A percentile compares a stretch with the other conserved stretches of the same genome.
These are phyloP conservation scores for Muscidifurax raptorellus DNA, from an alignment of 1,140 invertebrate genomes.

Conservation along the genomic window DNA sequence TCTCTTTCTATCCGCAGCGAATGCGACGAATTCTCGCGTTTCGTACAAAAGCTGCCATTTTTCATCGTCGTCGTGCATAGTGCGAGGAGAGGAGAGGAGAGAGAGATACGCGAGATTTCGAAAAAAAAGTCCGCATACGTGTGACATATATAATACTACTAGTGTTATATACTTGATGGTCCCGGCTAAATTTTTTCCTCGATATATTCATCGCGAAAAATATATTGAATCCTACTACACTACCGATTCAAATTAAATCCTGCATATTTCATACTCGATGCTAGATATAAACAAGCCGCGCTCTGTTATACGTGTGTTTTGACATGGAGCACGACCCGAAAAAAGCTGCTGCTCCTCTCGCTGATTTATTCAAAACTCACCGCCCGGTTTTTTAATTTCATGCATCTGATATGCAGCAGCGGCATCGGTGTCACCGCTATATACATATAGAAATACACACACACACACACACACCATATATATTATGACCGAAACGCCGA, in stretches of 20 bases:
- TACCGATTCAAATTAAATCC: neutral
- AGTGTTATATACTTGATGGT: neutral
- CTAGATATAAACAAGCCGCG: neutral
- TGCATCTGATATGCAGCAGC: neutral
- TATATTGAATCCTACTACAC: neutral
- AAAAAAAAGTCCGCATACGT: neutral
- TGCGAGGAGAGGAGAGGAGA: neutral
- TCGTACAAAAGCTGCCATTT: neutral
- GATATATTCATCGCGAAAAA: neutral
- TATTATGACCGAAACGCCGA: neutral
- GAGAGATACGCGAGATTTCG: neutral
- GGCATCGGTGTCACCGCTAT: too few species aligned
- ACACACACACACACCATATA: neutral
- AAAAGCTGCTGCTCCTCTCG: neutral
- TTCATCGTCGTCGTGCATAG: neutral
- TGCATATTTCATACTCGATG: neutral
- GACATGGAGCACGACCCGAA: neutral
- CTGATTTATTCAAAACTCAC: neutral
- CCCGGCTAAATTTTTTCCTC: neutral
- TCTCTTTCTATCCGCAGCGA: neutral
- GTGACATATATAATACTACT: too few species aligned
- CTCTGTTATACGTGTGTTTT: neutral
- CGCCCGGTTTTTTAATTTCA: neutral
- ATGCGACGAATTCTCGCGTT: neutral
- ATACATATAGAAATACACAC: too few species aligned